Evolutionary conservation across 1,140 invertebrate genomes (phyloP).

Genomic region (Onthophagus taurus): DNA sequence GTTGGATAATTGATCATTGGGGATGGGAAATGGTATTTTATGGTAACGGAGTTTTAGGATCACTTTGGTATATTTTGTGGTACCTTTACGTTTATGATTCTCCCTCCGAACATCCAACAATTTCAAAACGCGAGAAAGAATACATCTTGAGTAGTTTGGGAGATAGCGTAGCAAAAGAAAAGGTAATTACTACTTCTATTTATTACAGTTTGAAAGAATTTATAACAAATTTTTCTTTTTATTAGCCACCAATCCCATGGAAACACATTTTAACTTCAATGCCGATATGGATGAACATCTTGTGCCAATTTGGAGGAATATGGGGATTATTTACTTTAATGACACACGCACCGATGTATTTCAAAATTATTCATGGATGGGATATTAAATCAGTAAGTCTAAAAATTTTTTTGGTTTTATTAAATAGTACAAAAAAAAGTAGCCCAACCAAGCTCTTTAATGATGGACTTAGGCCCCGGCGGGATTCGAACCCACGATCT

Average conservation of each 20-base stretch:
- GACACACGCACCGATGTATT: constrained; percentile 76
- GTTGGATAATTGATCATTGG: constrained; percentile 49
- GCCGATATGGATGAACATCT: constrained; percentile 68
- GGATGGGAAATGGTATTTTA: constrained; percentile 68
- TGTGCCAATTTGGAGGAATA: constrained; percentile 68
- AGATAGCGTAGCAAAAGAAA: constrained; percentile 37
- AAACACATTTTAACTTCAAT: constrained; percentile 56
- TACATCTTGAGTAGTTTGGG: constrained; percentile 48
- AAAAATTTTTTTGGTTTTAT: no score
- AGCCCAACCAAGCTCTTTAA: no score
- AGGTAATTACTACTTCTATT: constrained; percentile 24
- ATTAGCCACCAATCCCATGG: constrained; percentile 58
- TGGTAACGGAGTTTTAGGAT: constrained; percentile 51
- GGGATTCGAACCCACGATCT: constrained; percentile 49
- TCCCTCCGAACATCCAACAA: constrained; percentile 65
- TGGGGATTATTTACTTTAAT: constrained; percentile 83
- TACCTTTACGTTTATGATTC: constrained; percentile 52
- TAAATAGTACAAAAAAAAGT: no score
- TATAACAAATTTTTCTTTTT: constrained; percentile 15
- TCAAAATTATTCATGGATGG: constrained; percentile 74
- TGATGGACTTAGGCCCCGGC: constrained; percentile 41
- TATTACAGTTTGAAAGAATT: not conserved
- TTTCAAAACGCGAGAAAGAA: constrained; percentile 54
- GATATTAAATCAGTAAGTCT: constrained; percentile 64
- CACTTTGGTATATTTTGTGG: constrained; percentile 61